Percentiles rank a stretch among this genome's conserved stretches.
Evolutionary conservation across 2,888 invertebrate species (phyloP).

Genomic region (Xestia rhomboidea): DNA sequence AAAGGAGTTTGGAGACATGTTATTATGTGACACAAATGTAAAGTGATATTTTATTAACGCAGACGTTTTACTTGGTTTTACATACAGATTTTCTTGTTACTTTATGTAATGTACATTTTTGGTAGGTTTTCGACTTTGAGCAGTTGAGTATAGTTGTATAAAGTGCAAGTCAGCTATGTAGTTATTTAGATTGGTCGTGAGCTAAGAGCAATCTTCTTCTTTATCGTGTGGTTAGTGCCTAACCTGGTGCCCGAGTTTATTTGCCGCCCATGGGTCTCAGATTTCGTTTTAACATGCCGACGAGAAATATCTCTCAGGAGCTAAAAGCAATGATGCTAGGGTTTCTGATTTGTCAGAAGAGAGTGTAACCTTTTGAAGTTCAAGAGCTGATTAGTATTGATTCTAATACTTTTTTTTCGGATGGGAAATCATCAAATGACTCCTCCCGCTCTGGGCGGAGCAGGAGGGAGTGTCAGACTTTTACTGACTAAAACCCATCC

Average conservation of each 20-base stretch:
- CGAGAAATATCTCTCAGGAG: too few relatives aligned
- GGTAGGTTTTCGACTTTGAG: too few relatives aligned
- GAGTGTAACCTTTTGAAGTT: background rate
- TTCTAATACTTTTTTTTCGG: too few relatives aligned
- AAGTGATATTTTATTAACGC: constrained; percentile 39
- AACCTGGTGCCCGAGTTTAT: too few relatives aligned
- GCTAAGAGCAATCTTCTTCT: background rate
- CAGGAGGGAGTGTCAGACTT: too few relatives aligned
- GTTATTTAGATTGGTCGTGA: constrained; percentile 6
- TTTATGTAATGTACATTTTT: constrained; percentile 6
- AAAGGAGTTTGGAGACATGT: constrained; percentile 19
- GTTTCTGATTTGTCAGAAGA: background rate
- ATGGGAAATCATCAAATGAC: too few relatives aligned
- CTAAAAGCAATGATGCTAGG: background rate
- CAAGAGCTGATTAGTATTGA: background rate
- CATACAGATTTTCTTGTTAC: constrained; percentile 23
- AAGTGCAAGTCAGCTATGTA: background rate
- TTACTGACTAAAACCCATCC: too few relatives aligned
- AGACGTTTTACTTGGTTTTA: constrained; percentile 25
- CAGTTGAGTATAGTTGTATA: background rate
- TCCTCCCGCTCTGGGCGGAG: too few relatives aligned
- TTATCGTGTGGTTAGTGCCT: too few relatives aligned
- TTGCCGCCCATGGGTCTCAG: too few relatives aligned
- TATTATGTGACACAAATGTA: constrained; percentile 37
- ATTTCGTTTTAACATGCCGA: too few relatives aligned